Percentiles rank a stretch among this genome's conserved stretches.
These are phyloP conservation scores for Galagoides demidoff DNA, from an alignment of 2,797 vertebrate genomes.

Conservation along the genomic window DNA sequence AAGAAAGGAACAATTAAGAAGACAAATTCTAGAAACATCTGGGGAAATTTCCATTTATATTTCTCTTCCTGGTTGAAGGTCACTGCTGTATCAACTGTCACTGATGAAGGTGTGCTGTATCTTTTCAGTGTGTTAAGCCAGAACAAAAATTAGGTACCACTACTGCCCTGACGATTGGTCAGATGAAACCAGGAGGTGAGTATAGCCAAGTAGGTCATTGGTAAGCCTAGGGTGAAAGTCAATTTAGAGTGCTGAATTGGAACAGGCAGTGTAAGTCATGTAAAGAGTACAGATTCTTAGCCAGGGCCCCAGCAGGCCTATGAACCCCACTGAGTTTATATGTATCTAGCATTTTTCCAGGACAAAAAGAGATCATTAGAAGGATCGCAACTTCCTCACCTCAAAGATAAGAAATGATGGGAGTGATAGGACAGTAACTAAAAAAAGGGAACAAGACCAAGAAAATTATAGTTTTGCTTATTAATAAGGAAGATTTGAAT, in stretches of 20 bases:
- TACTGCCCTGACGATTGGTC: not conserved
- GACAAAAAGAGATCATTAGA: not conserved
- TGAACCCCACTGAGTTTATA: not conserved
- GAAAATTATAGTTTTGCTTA: not conserved
- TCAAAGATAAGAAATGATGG: not conserved
- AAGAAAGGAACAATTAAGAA: constrained; percentile 5
- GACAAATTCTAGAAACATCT: not conserved
- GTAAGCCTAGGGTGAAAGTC: not conserved
- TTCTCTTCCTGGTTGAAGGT: not conserved
- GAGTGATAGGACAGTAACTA: not conserved
- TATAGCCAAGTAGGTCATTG: not conserved
- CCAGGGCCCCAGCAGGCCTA: not conserved
- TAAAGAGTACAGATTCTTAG: not conserved
- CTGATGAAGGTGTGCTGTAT: not conserved
- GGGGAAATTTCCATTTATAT: not conserved
- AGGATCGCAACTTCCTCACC: not conserved
- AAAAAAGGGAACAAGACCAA: constrained; percentile 20
- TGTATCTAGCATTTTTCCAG: not conserved
- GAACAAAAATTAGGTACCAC: not conserved
- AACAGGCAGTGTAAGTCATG: not conserved
- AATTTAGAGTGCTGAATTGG: not conserved
- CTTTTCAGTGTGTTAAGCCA: not conserved
- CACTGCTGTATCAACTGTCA: constrained; percentile 4
- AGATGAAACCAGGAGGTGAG: not conserved
- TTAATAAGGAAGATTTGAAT: not conserved